Conservation (phyloP, 1,140 invertebrate genomes). For the Listronotus oregonensis region DNA sequence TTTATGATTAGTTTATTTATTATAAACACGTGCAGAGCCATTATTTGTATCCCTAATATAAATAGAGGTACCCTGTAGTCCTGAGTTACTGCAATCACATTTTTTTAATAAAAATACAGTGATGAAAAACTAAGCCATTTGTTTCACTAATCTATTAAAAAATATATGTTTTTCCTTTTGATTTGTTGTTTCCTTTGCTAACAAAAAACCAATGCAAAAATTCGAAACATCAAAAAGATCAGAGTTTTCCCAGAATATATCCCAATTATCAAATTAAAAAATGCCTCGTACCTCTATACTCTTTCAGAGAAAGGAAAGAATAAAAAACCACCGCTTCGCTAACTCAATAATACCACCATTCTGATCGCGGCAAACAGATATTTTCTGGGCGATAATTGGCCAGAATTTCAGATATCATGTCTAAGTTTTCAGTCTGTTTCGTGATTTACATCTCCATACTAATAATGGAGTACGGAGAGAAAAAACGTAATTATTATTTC, state of each 20-base stretch:
- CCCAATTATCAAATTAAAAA: conserved; percentile 12
- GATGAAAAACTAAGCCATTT: too few species aligned
- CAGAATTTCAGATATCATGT: conserved; percentile 13
- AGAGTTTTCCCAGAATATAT: conserved; percentile 1
- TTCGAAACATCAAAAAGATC: too few species aligned
- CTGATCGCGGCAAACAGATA: conserved; percentile 27
- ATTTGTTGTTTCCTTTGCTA: too few species aligned
- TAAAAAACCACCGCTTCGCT: conserved; percentile 1
- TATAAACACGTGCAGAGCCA: too few species aligned
- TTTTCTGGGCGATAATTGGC: conserved; percentile 31
- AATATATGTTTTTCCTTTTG: too few species aligned
- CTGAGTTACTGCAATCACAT: too few species aligned
- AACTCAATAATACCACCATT: conserved; percentile 35
- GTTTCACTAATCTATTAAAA: too few species aligned
- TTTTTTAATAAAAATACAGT: too few species aligned
- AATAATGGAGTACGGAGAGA: conserved; percentile 5
- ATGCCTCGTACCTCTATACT: conserved; percentile 1
- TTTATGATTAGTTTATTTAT: too few species aligned
- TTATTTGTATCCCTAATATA: too few species aligned
- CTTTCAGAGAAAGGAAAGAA: not conserved
- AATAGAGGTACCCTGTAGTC: too few species aligned
- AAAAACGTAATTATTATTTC: conserved; percentile 24
- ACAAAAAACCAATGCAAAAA: too few species aligned
- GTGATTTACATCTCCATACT: conserved; percentile 11
- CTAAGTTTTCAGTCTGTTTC: conserved; percentile 10